Base-by-base conservation (phyloP, 2,888 invertebrate genomes). In the Syritta pipiens region DNA sequence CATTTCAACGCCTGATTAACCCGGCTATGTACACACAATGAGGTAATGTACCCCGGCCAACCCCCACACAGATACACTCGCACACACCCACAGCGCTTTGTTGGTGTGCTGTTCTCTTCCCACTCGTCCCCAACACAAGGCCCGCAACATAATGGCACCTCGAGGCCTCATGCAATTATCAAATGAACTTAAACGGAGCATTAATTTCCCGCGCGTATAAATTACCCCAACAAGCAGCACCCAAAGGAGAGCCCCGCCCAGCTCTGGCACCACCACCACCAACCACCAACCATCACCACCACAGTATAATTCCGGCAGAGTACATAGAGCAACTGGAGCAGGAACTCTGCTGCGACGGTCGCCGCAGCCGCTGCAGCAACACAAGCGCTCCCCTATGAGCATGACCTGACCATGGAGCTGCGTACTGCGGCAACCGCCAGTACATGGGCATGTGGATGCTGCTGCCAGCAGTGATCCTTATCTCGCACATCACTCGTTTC, bases 91-190 rank as follows among this genome's bases (percentile, higher is more conserved):
- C 12, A 22, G 26, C 48, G 48, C 68, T 82, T 81, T 79, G 82
- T 75, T 79, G 79, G 55, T 68, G 55, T 55, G 51, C 53, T 68
- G 67, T 65, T 46, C n/a, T n/a, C n/a, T n/a, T n/a, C 53, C 65
- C 79, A 81, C 59, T 67, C 67, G 67, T 82, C 67, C 82, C 77
- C 19, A 14, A 2, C 81, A 81, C 71, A 69, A 82, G 75, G 77
- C 71, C 60, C 55, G 72, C 65, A 63, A 67, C 30, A 82, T 84
- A 86, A 88, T 87, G 84, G 86, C 84, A 85, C 88, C 88, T 88
- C 82, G 81, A 88, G 88, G 88, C 84, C 86, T 87, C 87, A 85
- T 87, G 85, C 88, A 88, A 88, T 88, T 88, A 88, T 88, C 86
- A 88, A 88, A 88, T 88, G 88, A 87, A 87, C 86, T 84, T 86